Base-by-base conservation (phyloP, 2,888 invertebrate species). In the Eupeodes latifasciatus region DNA sequence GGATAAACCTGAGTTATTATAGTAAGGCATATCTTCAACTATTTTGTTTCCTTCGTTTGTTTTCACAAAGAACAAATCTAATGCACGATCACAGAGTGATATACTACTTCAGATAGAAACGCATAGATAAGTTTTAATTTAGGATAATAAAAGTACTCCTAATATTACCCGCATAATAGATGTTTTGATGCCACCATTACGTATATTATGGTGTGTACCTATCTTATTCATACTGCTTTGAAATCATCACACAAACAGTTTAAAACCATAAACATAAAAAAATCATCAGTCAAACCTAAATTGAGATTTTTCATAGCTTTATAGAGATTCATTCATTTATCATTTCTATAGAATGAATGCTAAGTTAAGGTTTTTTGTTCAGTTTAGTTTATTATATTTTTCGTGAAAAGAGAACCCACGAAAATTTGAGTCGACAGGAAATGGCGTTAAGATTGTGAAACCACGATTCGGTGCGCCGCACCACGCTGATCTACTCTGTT, bases 391-490 rank as follows among this genome's bases (percentile, higher is more conserved):
- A 27, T 27, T 27, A 27, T 40, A 47, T 62, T 79, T 59, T 74
- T 75, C 53, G 64, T 53, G 57, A 44, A 53, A 62, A 75, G 71
- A 74, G 61, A 77, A 55, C 88, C 88, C 88, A 88, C 88, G 88
- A 88, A 88, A 84, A 85, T 81, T 81, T 36, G 77, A 67, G 85
- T 75, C 88, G 85, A 88, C 85, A 88, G 88, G 88, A 88, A 88
- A 88, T 88, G 88, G 81, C 81, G 84, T 85, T 81, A 77, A 85
- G 81, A 85, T 88, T 88, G 88, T 88, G 88, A 88, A 88, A 88
- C 85, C 75, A 85, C 81, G 75, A 69, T 88, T 85, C 44, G 75
- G 81, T 78, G 84, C 76, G 66, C 14, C 16, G 14, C 55, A 16
- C 44, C 44, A 19, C 57, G 55, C 57, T 62, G 72, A 44, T 71